Evolutionary conservation across 1,140 invertebrate species (phyloP).

Genomic region (Leptonema lineaticorne): DNA sequence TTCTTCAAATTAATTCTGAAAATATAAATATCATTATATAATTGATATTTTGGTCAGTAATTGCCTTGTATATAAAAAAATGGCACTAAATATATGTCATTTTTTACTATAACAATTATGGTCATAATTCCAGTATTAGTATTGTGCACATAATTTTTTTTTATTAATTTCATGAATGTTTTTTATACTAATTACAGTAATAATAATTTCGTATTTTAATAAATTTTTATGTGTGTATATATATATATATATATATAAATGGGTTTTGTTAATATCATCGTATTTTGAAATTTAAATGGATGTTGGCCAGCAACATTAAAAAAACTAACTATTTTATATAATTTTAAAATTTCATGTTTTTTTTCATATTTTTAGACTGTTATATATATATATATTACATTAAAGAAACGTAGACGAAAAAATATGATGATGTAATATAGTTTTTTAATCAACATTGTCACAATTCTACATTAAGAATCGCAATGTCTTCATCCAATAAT

Average conservation of each 20-base stretch:
- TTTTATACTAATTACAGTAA: not conserved
- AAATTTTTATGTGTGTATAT: not conserved
- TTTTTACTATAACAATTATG: not conserved
- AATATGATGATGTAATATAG: too few species aligned
- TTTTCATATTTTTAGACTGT: not conserved
- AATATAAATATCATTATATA: not conserved
- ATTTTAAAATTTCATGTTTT: too few species aligned
- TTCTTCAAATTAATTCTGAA: not conserved
- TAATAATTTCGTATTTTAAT: not conserved
- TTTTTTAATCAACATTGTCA: too few species aligned
- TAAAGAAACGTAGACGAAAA: too few species aligned
- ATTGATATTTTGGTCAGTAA: not conserved
- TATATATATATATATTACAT: not conserved
- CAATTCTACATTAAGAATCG: not conserved
- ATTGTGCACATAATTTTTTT: slow-evolving; percentile 6
- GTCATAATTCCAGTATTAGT: not conserved
- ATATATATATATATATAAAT: not conserved
- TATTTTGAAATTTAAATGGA: not conserved
- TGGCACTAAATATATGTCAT: not conserved
- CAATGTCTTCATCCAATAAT: slow-evolving; percentile 3
- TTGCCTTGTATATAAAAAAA: not conserved
- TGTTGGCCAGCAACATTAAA: slow-evolving; percentile 14
- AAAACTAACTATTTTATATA: too few species aligned
- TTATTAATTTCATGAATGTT: not conserved
- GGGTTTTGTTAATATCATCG: not conserved